phyloP scores from a whole-genome alignment of 2,113 vertebrate genomes.

The Amia ocellicauda region DNA sequence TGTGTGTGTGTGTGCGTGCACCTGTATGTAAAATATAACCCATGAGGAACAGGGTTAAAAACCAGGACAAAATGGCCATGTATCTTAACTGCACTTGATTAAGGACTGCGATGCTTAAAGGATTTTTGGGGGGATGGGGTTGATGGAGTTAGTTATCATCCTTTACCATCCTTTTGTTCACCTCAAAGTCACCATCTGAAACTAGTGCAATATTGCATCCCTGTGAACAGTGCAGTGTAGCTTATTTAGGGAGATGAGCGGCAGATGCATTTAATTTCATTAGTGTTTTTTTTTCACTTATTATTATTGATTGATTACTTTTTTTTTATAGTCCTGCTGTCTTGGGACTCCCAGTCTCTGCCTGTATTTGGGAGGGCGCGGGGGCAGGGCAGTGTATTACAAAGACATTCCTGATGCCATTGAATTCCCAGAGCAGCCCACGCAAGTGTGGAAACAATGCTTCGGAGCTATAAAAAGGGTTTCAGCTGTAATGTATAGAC shows the following conservation, averaged over 20 bases:
- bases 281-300: conserved; percentile 1
- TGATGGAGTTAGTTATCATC: background rate
- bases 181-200: conserved; percentile 8
- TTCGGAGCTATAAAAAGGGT: conserved; percentile 12
- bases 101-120: background rate
- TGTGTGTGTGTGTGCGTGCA: no score
- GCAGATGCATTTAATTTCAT: conserved; percentile 16
- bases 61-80: no score
- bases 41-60: no score
- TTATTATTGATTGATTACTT: no score
- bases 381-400: background rate
- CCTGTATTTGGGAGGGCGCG: background rate
- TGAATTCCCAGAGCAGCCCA: background rate
- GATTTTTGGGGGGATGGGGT: background rate
- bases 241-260: conserved; percentile 19
- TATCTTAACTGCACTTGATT: no score
- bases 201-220: background rate
- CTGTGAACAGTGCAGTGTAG: background rate
- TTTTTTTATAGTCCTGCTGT: background rate
- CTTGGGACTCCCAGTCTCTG: background rate
- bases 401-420: background rate
- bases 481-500: background rate
- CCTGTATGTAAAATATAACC: no score
- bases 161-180: background rate
- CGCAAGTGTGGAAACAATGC: background rate